Conservation (phyloP, 2,888 invertebrate genomes). For the Acanthosoma haemorrhoidale region DNA sequence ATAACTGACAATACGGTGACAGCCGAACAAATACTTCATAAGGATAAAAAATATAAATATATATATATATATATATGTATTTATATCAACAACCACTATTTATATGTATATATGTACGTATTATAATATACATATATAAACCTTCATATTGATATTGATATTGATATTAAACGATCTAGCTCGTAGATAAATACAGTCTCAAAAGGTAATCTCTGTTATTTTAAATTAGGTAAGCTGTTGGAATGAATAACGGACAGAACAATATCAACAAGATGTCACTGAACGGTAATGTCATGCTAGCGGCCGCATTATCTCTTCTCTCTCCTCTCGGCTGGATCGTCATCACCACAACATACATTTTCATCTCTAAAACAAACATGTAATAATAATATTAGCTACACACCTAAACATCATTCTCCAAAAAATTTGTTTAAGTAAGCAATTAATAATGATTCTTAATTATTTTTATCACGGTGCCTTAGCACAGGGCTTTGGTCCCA, state of each 20-base stretch:
- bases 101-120: conserved; percentile 15
- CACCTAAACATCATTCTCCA: no score
- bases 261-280: conserved; percentile 24
- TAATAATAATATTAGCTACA: no score
- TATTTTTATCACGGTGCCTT: no score
- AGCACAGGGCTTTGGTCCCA: no score
- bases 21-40: conserved; percentile 17
- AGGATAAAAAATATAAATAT: no score
- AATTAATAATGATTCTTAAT: no score
- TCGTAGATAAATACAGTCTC: conserved; percentile 14
- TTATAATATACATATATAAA: conserved; percentile 13
- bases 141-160: conserved; percentile 10
- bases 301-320: conserved; percentile 23
- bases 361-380: background rate
- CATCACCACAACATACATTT: conserved; percentile 1
- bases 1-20: conserved; percentile 19
- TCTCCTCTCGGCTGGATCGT: conserved; percentile 8
- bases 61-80: conserved; percentile 28
- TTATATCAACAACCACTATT: conserved; percentile 20
- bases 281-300: conserved; percentile 18
- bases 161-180: background rate
- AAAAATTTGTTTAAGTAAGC: no score
- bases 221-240: conserved; percentile 15
- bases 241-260: conserved; percentile 18
- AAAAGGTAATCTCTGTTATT: conserved; percentile 5